Percentiles rank a stretch among this genome's conserved stretches.
Conservation (phyloP, 2,797 vertebrate species). For the Gallinago nigripennis region DNA sequence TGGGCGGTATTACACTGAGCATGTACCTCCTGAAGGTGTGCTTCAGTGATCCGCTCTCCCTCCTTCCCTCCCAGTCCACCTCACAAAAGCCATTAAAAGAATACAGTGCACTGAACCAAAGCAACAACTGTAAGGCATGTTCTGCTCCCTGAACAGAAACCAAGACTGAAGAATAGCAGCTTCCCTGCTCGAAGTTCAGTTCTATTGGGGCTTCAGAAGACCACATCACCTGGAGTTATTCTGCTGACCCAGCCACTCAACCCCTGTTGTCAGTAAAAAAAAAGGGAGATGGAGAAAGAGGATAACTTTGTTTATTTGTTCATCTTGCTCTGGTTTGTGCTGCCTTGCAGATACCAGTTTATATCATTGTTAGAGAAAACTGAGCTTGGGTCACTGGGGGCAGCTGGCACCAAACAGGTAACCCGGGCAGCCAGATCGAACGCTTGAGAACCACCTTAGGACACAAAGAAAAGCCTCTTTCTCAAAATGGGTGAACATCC, state of each 20-base stretch:
- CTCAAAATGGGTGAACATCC: background rate
- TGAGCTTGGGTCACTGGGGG: background rate
- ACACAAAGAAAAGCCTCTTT: background rate
- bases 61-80: background rate
- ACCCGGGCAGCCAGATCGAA: background rate
- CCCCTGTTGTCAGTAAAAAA: background rate
- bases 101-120: background rate
- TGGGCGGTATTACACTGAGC: background rate
- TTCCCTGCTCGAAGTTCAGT: background rate
- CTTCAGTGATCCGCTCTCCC: background rate
- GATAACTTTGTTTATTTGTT: background rate
- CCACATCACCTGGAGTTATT: background rate
- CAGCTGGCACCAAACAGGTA: background rate
- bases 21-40: background rate
- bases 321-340: background rate
- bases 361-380: background rate
- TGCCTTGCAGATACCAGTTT: background rate
- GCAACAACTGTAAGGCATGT: background rate
- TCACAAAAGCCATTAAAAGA: background rate
- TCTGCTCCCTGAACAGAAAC: background rate
- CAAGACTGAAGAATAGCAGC: background rate
- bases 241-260: background rate
- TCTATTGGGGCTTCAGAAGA: background rate
- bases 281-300: background rate
- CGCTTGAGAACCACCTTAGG: background rate